Percentiles rank a stretch among this genome's conserved stretches.
phyloP scores from a whole-genome alignment of 2,113 vertebrate genomes.

The Callaeas wilsoni region DNA sequence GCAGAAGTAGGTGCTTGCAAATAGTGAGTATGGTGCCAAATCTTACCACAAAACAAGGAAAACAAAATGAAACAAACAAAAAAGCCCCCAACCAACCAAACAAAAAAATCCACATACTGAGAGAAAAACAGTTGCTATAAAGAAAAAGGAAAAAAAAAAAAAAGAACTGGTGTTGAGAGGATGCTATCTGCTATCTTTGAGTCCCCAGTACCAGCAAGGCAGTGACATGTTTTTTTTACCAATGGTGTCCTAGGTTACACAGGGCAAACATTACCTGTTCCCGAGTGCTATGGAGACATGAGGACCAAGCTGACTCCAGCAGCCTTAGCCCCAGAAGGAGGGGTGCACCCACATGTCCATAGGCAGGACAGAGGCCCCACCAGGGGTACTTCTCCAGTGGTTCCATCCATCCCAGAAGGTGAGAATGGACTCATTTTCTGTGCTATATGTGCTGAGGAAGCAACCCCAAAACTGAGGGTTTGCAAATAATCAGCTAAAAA shows the following conservation, averaged over 20 bases:
- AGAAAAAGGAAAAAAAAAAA: neutral
- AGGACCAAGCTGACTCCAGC: neutral
- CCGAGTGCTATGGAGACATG: neutral
- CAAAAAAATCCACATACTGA: neutral
- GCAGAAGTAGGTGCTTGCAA: neutral
- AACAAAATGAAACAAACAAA: neutral
- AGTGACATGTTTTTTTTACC: neutral
- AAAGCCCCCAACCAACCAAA: no score
- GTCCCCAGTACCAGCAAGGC: neutral
- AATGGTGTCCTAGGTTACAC: accelerated
- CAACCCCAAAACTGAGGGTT: neutral
- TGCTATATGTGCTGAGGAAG: neutral
- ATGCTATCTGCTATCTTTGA: neutral
- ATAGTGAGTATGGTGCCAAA: neutral
- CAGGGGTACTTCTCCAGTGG: neutral
- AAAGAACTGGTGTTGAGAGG: neutral
- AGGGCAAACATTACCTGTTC: neutral
- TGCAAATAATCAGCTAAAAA: neutral
- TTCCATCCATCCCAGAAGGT: neutral
- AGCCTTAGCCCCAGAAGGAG: neutral
- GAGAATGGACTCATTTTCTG: neutral
- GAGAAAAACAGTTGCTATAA: neutral
- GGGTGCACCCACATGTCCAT: neutral
- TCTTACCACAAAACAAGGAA: neutral
- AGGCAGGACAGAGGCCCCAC: neutral